Evolutionary conservation across 37 sponge, comb jelly and placozoan genomes (phyloP), one percentile per base, ranked within the genome.

Genomic region (Bolinopsis microptera): DNA sequence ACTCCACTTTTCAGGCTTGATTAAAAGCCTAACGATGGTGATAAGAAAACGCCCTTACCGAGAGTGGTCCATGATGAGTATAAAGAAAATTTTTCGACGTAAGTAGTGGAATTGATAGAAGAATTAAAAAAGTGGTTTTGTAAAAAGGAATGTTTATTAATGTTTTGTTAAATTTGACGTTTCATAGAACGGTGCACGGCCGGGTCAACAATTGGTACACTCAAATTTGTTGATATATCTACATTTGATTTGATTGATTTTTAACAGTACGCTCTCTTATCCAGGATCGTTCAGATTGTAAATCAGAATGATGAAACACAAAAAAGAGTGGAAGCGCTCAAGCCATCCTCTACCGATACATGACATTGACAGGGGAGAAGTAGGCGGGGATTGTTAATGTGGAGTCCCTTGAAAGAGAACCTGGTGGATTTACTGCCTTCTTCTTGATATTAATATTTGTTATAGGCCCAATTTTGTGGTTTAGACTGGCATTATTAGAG

Each of bases 21-120:
- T 34, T 3, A 77, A 77, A 36, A 16, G n/a, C n/a, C 80, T 1
- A 28, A 34, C 24, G 61, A 21, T n/a, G 18, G 39, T 40, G n/a
- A 28, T 2, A 41, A 39, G 1, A 38, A n/a, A n/a, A 40, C 36
- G 90, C 38, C 24, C 24, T 86, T 34, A 86, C 90, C 2, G 90
- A 86, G 8, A 39, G 25, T 86, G 1, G 90, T 86, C 39, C 90
- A 86, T 48, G 90, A 86, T 23, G 90, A 86, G 36, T n/a, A 39
- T n/a, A n/a, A 9, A 86, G 39, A 48, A 86, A 86, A 41, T 48
- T 86, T 41, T 86, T 86, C 24, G 90, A 86, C 61, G 90, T 39
- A 39, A 37, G 90, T 41, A 33, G 35, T 36, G 27, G 2, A 16
- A 16, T 80, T 35, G 16, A 32, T 5, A 48, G n/a, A n/a, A n/a